Evolutionary conservation across 2,888 invertebrate genomes (phyloP).

Genomic region (Philaethria dido): DNA sequence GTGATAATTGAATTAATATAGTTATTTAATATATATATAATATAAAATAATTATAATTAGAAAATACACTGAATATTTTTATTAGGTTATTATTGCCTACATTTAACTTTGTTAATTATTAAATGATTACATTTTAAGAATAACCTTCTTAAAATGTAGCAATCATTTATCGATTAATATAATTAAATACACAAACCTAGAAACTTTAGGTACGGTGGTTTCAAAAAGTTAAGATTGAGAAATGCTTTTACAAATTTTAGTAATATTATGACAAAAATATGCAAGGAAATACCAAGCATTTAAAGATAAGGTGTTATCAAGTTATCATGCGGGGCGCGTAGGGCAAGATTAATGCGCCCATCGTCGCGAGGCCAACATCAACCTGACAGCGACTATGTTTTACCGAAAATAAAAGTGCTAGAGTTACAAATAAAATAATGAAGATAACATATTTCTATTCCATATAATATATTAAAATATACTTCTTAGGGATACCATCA

Average conservation of each 20-base stretch:
- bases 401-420: constrained; percentile 22
- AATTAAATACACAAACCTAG: no score
- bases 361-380: constrained; percentile 49
- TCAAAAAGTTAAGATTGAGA: no score
- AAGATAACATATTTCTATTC: background rate
- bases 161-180: no score
- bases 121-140: no score
- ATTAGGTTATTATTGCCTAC: background rate
- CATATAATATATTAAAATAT: background rate
- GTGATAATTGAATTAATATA: constrained; percentile 24
- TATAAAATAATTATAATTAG: background rate
- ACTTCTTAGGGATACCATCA: background rate
- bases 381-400: constrained; percentile 39
- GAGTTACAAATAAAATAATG: constrained; percentile 7
- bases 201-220: no score
- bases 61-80: background rate
- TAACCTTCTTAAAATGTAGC: no score
- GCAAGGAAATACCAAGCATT: constrained; percentile 24
- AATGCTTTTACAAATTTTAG: background rate
- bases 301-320: constrained; percentile 46
- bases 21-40: no score
- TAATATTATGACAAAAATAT: constrained; percentile 13
- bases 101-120: no score
- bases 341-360: constrained; percentile 55
- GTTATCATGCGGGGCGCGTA: constrained; percentile 53